Conservation (phyloP, 2,113 vertebrate genomes). For the Tetrax tetrax region DNA sequence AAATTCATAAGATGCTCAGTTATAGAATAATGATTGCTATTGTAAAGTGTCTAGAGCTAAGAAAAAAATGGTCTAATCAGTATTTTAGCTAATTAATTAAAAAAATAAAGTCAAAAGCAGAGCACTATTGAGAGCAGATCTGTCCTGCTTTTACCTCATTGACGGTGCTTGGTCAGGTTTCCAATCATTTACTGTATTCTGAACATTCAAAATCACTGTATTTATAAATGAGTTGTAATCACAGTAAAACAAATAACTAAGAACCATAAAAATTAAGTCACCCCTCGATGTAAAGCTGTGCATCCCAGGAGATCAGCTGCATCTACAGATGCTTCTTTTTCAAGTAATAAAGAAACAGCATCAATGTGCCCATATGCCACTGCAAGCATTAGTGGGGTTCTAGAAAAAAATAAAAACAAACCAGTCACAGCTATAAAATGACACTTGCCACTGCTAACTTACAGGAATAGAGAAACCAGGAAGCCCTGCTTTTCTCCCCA, state of each 20-base stretch:
- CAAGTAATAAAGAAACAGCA: constrained; percentile 91
- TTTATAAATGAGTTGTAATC: not conserved
- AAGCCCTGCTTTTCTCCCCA: not conserved
- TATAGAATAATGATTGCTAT: not conserved
- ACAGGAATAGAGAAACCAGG: not conserved
- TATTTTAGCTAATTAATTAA: not conserved
- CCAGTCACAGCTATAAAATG: not conserved
- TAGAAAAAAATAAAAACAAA: constrained; percentile 55
- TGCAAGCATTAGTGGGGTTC: constrained; percentile 95
- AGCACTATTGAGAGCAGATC: not conserved
- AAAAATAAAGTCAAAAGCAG: not conserved
- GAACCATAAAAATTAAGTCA: constrained; percentile 58
- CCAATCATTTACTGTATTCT: not conserved
- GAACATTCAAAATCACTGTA: not conserved
- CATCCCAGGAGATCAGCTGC: constrained; percentile 86
- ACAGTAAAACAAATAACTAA: not conserved
- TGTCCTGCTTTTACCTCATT: not conserved
- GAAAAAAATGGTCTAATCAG: not conserved
- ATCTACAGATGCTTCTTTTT: constrained; percentile 90
- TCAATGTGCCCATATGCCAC: constrained; percentile 94
- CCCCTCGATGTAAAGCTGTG: constrained; percentile 94
- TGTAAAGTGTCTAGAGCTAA: not conserved
- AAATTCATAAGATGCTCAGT: not conserved
- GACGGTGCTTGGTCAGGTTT: not conserved
- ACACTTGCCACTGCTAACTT: not conserved